Base-by-base conservation (phyloP, 2,888 invertebrate species). In the Ernsta delagoae region DNA sequence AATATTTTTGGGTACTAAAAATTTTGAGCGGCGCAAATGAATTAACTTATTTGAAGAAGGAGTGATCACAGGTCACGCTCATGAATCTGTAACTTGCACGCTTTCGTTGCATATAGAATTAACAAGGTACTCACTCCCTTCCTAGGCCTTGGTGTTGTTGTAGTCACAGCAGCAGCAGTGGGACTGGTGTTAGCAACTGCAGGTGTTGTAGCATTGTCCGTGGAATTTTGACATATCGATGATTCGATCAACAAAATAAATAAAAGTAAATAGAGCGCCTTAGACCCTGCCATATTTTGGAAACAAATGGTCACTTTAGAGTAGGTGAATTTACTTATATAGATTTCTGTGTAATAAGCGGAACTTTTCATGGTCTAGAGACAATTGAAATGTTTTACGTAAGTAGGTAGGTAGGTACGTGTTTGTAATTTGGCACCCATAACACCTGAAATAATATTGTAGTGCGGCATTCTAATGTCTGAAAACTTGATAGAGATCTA, bases 101-200 rank as follows among this genome's bases (percentile, higher is more conserved):
- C 24, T 24, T 24, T 24, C 24, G 1, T 24, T 24, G 24, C 24
- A 24, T 24, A 1, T 24, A 24, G 24, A 24, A 24, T 24, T 24
- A 1, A 24, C 24, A 24, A 24, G 24, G 36, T 53, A 43, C 67
- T 67, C 56, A 67, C 67, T 48, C 61, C 54, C 62, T 70, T 70
- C 5, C 50, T 8, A 34, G 72, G 70, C 12, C 16, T 70, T 36
- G 71, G 62, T 8, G 73, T 61, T 8, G 72, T 65, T 34, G 72
- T 48, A 36, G 72, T 62, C 62, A 24, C 50, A 53, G 59, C 8
- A 16, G 69, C 34, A 0, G 72, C 54, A 5, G 72, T 31, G 24
- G 24, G 24, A 24, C 24, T 24, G 24, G 24, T 24, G 1, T 66
- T 4, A 6, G 66, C 3, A 12, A 70, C 57, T 0, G 72, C 54